A percentile compares a stretch with the other conserved stretches of the same genome.
These are phyloP conservation scores for Melipona quadrifasciata DNA, from an alignment of 1,140 invertebrate species.

Conservation along the genomic window DNA sequence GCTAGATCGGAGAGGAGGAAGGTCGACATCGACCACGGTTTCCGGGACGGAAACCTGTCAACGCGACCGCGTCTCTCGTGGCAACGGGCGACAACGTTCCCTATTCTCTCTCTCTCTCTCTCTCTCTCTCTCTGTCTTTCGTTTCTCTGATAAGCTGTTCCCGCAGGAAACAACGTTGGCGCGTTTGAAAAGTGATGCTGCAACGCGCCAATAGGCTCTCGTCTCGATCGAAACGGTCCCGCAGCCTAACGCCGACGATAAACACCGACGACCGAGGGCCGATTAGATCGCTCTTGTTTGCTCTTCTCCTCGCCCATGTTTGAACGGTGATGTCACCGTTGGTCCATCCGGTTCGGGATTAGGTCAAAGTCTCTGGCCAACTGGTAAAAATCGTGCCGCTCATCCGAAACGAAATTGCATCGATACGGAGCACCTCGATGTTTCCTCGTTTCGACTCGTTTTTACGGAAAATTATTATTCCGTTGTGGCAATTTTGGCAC, in stretches of 20 bases:
- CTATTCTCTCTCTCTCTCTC: too few relatives aligned
- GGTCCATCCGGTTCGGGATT: constrained; percentile 74
- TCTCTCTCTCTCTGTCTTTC: too few relatives aligned
- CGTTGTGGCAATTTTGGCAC: too few relatives aligned
- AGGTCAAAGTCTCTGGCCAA: constrained; percentile 58
- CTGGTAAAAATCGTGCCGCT: constrained; percentile 61
- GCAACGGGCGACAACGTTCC: neutral
- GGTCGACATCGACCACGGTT: constrained; percentile 34
- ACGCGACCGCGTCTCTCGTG: constrained; percentile 13
- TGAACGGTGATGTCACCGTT: constrained; percentile 74
- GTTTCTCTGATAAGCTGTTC: constrained; percentile 25
- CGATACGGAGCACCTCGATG: neutral
- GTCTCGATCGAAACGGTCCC: constrained; percentile 27
- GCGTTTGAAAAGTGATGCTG: constrained; percentile 68
- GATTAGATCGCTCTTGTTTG: constrained; percentile 78
- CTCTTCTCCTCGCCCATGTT: constrained; percentile 76
- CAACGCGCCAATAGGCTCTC: constrained; percentile 55
- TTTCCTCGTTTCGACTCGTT: too few relatives aligned
- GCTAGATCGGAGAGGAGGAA: constrained; percentile 13
- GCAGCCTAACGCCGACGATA: constrained; percentile 61
- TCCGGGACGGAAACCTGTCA: constrained; percentile 44
- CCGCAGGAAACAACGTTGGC: neutral
- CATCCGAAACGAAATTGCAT: neutral
- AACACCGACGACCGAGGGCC: constrained; percentile 55
- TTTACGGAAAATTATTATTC: too few relatives aligned